Evolutionary conservation across 2,797 vertebrate species (phyloP), one percentile per base, ranked within the genome.

Genomic region (Chelonia mydas): DNA sequence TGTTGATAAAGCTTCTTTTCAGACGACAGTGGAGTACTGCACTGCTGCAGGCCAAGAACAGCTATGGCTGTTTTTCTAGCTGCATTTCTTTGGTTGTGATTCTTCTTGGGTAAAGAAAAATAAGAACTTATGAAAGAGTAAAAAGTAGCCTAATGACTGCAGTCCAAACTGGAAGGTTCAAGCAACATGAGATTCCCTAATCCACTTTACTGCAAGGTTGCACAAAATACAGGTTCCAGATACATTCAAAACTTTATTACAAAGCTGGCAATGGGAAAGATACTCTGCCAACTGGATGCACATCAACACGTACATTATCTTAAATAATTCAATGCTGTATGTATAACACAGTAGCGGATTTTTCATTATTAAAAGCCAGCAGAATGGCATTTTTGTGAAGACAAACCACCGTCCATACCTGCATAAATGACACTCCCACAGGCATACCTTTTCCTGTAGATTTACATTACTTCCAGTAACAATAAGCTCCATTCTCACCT

Each of bases 1-100:
- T 41, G 84, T 74, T 83, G 95, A 95, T 93, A 96, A 90, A 97
- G 96, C 89, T 81, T 72, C 96, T 88, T 94, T 93, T 95, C 94
- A 96, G 53, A 41, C 19, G 77, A 2, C 49, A 41, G 87, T 0
- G 0, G 5, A 49, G 95, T 83, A 45, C 92, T 31, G 91, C 77
- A 3, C 90, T 89, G 89, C 65, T 13, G 51, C 93, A 57, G 80
- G 89, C 96, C 96, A 95, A 92, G 65, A 96, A 86, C 95, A 96
- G 95, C 97, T 95, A 65, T 3, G 80, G 7, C 89, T 95, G 90
- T 93, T 94, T 96, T 90, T 87, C 94, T 80, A 65, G 27, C 92
- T 41, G 81, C 93, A 45, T 6, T 6, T 89, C 95, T 94, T 31
- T 0, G 3, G 1, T 19, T 9, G 61, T 92, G 86, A 45, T 9